phyloP scores from a whole-genome alignment of 2,888 invertebrate genomes.

The Gastrophysa polygoni region DNA sequence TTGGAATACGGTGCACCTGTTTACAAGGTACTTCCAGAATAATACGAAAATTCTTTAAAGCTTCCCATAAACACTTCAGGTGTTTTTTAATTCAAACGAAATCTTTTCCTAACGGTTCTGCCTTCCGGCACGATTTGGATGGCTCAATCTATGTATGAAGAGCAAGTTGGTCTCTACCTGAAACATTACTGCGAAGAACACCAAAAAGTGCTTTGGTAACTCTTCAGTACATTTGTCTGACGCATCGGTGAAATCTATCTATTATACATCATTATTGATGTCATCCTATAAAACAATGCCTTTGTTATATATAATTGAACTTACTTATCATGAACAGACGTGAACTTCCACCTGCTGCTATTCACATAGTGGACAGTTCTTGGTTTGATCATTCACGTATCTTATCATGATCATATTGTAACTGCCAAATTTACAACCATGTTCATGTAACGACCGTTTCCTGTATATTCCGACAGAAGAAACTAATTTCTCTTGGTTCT shows the following conservation, averaged over 20 bases:
- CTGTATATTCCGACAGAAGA: no score
- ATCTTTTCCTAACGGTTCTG: no score
- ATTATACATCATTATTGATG: slow-evolving; percentile 59
- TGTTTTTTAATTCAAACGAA: no score
- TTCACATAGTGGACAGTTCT: slow-evolving; percentile 45
- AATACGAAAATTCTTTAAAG: no score
- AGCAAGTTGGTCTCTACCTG: slow-evolving; percentile 6
- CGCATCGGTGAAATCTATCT: slow-evolving; percentile 50
- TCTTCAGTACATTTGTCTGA: slow-evolving; percentile 48
- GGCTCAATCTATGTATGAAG: no score
- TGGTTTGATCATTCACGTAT: slow-evolving; percentile 4
- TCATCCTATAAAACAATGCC: slow-evolving; percentile 58
- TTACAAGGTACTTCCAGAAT: no score
- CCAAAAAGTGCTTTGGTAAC: slow-evolving; percentile 45
- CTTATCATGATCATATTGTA: not conserved
- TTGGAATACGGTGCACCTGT: no score
- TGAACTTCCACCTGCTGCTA: slow-evolving; percentile 49
- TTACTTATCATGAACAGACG: slow-evolving; percentile 55
- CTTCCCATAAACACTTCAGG: no score
- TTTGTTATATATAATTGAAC: slow-evolving; percentile 58
- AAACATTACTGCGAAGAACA: slow-evolving; percentile 32
- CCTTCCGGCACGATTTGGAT: no score
- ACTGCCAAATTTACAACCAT: no score
- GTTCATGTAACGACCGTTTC: no score
- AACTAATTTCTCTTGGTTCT: no score